Conservation (phyloP, 1,140 invertebrate species). For the Nasonia giraulti region DNA sequence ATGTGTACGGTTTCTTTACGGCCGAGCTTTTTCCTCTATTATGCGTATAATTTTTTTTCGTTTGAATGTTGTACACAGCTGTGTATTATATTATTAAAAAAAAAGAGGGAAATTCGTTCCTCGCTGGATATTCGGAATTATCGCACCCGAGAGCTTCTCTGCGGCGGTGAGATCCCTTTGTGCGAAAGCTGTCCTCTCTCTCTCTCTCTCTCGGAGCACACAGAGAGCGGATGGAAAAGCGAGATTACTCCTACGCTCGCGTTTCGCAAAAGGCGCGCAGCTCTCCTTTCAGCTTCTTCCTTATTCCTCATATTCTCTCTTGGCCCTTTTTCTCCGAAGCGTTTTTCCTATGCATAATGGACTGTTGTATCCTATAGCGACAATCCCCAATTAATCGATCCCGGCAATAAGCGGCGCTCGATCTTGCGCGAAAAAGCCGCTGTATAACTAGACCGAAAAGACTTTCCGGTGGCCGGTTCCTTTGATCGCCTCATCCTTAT, state of each 20-base stretch:
- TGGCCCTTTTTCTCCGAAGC: background rate
- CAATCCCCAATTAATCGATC: slow-evolving; percentile 20
- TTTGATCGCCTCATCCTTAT: slow-evolving; percentile 13
- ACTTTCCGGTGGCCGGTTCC: slow-evolving; percentile 29
- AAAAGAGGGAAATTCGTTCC: too few relatives aligned
- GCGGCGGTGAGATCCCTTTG: too few relatives aligned
- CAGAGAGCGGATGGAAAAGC: slow-evolving; percentile 29
- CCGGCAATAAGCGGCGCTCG: too few relatives aligned
- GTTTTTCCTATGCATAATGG: slow-evolving; percentile 38
- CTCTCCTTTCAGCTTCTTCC: background rate
- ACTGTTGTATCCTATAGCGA: background rate
- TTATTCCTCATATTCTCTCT: background rate
- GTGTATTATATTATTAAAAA: too few relatives aligned
- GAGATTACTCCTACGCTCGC: slow-evolving; percentile 16
- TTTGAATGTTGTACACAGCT: too few relatives aligned
- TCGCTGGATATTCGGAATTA: too few relatives aligned
- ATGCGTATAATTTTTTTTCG: background rate
- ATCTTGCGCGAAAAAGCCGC: background rate
- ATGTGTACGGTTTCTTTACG: background rate
- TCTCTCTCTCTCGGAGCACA: background rate
- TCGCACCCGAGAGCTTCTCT: too few relatives aligned
- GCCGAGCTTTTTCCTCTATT: background rate
- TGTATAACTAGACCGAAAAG: background rate
- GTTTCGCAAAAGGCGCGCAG: background rate
- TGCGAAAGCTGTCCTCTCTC: background rate